A percentile compares a stretch with the other conserved stretches of the same genome.
phyloP scores from a whole-genome alignment of 2,113 vertebrate genomes.

The Rhipidura dahli region DNA sequence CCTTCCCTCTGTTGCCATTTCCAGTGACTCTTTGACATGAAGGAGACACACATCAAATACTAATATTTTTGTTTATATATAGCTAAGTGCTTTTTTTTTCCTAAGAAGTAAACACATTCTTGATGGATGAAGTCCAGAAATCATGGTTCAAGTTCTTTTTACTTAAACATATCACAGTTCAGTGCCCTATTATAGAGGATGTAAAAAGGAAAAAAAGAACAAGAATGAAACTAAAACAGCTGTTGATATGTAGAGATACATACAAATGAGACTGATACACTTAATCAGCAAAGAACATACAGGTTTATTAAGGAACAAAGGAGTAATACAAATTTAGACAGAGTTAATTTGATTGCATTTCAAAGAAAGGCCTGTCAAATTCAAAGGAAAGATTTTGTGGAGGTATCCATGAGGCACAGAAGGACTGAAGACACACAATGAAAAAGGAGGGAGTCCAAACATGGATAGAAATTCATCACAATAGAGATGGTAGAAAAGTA shows the following conservation, averaged over 20 bases:
- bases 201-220: background rate
- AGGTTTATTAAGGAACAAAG: background rate
- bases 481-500: background rate
- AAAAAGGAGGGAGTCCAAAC: background rate
- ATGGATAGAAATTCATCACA: background rate
- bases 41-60: background rate
- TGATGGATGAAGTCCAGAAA: background rate
- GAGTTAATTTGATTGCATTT: background rate
- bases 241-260: background rate
- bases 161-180: background rate
- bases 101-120: background rate
- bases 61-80: background rate
- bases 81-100: background rate
- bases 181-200: background rate
- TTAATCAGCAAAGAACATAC: background rate
- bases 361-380: background rate
- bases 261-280: background rate
- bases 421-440: background rate
- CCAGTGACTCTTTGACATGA: background rate
- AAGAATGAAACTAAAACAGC: background rate
- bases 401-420: background rate
- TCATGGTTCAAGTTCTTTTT: background rate
- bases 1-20: background rate
- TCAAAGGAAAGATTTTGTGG: background rate
- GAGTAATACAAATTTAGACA: background rate